A percentile compares a stretch with the other conserved stretches of the same genome.
These are phyloP conservation scores for Acrocyrtus sp. DNA, from an alignment of 2,888 invertebrate genomes.

Conservation along the genomic window DNA sequence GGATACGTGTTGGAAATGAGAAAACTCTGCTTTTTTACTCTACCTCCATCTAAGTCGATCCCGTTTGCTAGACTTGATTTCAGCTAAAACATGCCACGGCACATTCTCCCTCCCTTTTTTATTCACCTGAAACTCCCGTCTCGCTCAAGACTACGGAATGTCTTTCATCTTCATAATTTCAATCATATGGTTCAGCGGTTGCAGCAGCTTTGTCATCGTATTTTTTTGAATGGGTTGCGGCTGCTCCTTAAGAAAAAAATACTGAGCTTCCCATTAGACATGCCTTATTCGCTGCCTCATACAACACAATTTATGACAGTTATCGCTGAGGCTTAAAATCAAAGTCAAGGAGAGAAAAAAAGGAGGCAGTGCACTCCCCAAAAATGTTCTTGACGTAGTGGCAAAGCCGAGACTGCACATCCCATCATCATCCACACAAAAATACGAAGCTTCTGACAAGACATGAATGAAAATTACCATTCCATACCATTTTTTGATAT, in stretches of 20 bases:
- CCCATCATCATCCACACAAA: not conserved
- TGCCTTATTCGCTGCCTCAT: not conserved
- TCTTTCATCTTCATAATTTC: conserved; percentile 1
- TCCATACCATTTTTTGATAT: not conserved
- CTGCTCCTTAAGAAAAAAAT: too few species aligned
- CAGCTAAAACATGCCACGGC: not conserved
- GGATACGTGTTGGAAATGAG: not conserved
- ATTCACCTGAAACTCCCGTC: too few species aligned
- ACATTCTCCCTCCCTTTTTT: not conserved
- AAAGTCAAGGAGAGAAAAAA: conserved; percentile 21
- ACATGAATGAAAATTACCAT: too few species aligned
- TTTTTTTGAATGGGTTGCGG: not conserved
- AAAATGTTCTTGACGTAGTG: not conserved
- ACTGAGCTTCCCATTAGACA: not conserved
- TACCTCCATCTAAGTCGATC: not conserved
- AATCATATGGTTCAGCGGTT: conserved; percentile 20
- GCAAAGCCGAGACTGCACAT: not conserved
- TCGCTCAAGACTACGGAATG: too few species aligned
- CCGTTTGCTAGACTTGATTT: not conserved
- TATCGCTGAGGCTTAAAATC: conserved; percentile 27
- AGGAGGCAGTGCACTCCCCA: not conserved
- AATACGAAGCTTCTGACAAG: not conserved
- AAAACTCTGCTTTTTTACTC: not conserved
- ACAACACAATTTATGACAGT: conserved; percentile 13
- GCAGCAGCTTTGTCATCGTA: not conserved